Percentiles rank a stretch among this genome's conserved stretches.
Evolutionary conservation across 2,797 vertebrate genomes (phyloP).

Genomic region (Rhynchonycteris naso): DNA sequence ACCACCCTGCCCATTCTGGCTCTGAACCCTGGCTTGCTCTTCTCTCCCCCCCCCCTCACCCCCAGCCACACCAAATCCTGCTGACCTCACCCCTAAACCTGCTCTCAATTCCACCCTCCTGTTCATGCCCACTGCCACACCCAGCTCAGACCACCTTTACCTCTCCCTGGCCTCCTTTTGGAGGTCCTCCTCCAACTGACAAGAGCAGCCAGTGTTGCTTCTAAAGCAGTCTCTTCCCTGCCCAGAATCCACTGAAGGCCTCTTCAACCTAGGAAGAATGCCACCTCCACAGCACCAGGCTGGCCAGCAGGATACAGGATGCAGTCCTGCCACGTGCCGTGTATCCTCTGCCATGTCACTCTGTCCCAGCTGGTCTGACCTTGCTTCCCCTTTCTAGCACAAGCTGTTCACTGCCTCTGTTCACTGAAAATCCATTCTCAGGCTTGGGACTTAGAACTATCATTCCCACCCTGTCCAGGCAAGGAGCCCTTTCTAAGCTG

Average conservation of each 20-base stretch:
- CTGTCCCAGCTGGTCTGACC: neutral
- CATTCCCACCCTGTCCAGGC: neutral
- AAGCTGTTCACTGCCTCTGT: neutral
- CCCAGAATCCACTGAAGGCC: neutral
- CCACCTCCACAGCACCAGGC: neutral
- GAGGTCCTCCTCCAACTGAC: neutral
- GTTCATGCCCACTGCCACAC: neutral
- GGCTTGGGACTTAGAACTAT: neutral
- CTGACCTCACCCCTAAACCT: neutral
- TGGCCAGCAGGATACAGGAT: neutral
- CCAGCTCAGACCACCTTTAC: neutral
- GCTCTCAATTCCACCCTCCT: neutral
- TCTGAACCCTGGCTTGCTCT: neutral
- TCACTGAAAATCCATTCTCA: neutral
- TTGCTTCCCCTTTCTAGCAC: neutral
- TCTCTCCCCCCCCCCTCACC: neutral
- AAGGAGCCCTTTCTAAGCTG: neutral
- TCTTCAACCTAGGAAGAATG: neutral
- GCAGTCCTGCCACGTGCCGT: neutral
- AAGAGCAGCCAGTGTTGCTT: neutral
- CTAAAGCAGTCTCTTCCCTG: neutral
- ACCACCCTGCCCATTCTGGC: neutral
- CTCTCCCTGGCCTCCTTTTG: neutral
- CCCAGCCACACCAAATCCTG: neutral
- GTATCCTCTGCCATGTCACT: neutral